Conservation (phyloP, 2,113 vertebrate species). For the Tricholaema leucomelas region DNA sequence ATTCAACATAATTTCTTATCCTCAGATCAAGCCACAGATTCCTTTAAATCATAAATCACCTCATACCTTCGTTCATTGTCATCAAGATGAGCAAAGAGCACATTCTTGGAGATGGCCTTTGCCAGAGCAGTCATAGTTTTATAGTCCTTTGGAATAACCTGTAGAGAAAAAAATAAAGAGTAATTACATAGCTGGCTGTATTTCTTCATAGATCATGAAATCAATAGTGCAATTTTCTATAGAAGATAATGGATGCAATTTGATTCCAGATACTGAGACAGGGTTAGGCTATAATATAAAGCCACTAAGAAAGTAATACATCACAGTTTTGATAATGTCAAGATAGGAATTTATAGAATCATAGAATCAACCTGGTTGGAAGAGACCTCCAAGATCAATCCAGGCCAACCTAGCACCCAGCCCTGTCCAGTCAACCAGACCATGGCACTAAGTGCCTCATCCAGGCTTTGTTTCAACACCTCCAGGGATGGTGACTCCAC, state of each 20-base stretch:
- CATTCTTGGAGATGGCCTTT: conserved; percentile 96
- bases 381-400: too few species aligned
- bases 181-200: neutral
- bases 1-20: neutral
- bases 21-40: neutral
- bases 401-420: too few species aligned
- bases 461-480: too few species aligned
- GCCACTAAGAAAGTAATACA: neutral
- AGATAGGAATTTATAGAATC: neutral
- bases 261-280: neutral
- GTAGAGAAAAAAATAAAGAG: neutral
- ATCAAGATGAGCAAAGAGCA: conserved; percentile 95
- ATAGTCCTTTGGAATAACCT: conserved; percentile 99
- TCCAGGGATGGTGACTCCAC: too few species aligned
- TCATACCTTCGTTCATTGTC: conserved; percentile 96
- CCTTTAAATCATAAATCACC: neutral
- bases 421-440: too few species aligned
- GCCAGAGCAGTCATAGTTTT: conserved; percentile 98
- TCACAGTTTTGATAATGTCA: neutral
- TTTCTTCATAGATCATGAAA: neutral
- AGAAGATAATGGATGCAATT: neutral
- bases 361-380: too few species aligned
- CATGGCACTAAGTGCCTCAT: too few species aligned
- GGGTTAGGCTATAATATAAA: neutral
- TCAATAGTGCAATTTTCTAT: neutral